Evolutionary conservation across 2,113 vertebrate genomes (phyloP).

Genomic region (Pica pica): DNA sequence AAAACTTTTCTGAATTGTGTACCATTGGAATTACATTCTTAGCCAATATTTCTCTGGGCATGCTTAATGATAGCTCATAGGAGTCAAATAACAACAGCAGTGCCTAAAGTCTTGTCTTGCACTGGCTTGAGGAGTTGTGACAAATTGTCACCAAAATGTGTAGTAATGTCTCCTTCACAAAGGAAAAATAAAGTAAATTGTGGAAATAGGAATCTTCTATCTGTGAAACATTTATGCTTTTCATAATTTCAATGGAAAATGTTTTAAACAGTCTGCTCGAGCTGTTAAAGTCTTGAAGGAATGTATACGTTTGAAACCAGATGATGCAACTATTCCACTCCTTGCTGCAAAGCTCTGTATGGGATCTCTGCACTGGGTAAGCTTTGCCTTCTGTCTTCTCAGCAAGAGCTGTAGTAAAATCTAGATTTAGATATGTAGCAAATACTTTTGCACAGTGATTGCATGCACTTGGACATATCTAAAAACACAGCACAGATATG

Average conservation of each 20-base stretch:
- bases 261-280: slow-evolving; percentile 82
- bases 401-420: neutral
- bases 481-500: neutral
- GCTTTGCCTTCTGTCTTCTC: neutral
- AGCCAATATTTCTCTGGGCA: neutral
- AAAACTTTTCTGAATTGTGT: neutral
- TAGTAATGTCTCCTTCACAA: neutral
- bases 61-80: neutral
- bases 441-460: neutral
- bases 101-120: neutral
- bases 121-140: neutral
- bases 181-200: neutral
- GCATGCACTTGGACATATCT: neutral
- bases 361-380: slow-evolving; percentile 96
- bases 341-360: slow-evolving; percentile 96
- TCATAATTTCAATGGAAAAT: slow-evolving; percentile 25
- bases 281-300: slow-evolving; percentile 96
- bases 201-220: neutral
- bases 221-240: neutral
- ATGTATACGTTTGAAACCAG: slow-evolving; percentile 93
- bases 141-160: neutral
- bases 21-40: neutral
- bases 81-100: neutral
- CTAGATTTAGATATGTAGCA: neutral
- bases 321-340: slow-evolving; percentile 93